Percentiles rank a stretch among this genome's conserved stretches.
Conservation (phyloP, 2,888 invertebrate genomes). For the Eupithecia dodoneata region DNA sequence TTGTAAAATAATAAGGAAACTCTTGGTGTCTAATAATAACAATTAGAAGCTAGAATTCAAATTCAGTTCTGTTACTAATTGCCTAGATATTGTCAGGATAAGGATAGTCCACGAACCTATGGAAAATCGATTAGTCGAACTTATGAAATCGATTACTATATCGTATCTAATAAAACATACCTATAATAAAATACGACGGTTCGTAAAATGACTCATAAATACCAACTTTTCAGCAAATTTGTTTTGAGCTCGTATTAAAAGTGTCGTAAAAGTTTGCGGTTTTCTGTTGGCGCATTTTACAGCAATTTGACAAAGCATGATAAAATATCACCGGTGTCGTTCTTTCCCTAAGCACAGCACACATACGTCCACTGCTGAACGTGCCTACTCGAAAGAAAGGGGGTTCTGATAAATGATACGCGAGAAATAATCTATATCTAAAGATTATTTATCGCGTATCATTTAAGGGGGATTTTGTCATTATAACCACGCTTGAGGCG, state of each 20-base stretch:
- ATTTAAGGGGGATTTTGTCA: background rate
- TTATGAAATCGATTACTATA: background rate
- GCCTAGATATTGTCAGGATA: background rate
- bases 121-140: background rate
- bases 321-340: background rate
- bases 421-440: too few relatives aligned
- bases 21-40: background rate
- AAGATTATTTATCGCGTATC: too few relatives aligned
- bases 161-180: background rate
- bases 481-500: background rate
- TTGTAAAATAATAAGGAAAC: conserved; percentile 4
- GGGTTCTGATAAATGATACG: background rate
- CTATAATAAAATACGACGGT: background rate
- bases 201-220: background rate
- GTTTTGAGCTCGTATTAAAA: background rate
- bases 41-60: background rate
- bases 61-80: background rate
- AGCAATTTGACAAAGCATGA: conserved; percentile 1
- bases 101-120: background rate
- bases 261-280: background rate
- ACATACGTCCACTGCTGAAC: background rate
- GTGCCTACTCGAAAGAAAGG: background rate
- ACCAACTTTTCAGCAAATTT: background rate
- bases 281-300: background rate
- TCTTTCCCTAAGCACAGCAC: background rate